phyloP scores from a whole-genome alignment of 1,140 invertebrate genomes.

The Bombus vancouverensis region DNA sequence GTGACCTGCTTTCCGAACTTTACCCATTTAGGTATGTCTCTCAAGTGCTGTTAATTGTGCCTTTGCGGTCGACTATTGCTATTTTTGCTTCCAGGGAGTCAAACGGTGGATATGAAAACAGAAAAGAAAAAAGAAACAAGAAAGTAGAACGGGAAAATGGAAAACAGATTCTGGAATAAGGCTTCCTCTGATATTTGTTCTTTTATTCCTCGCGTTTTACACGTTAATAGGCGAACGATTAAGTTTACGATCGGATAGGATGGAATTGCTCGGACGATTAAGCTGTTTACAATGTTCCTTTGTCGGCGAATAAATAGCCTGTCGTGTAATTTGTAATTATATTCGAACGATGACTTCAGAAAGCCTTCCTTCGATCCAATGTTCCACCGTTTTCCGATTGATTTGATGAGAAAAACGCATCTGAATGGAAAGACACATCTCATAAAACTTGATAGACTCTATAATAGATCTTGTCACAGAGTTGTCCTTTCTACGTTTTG shows the following conservation, averaged over 20 bases:
- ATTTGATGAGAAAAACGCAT: background rate
- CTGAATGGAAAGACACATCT: background rate
- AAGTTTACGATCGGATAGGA: background rate
- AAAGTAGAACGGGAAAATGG: background rate
- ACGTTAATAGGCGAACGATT: background rate
- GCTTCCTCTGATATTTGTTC: background rate
- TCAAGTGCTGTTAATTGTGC: background rate
- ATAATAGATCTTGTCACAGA: too few species aligned
- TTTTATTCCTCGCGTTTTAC: background rate
- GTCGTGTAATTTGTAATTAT: conserved; percentile 18
- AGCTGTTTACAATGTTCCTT: background rate
- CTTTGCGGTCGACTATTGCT: background rate
- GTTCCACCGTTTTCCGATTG: background rate
- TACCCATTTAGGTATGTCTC: background rate
- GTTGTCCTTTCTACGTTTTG: too few species aligned
- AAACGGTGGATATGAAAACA: background rate
- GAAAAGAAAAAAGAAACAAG: too few species aligned
- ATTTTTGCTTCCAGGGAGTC: background rate
- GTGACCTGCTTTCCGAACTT: conserved; percentile 4
- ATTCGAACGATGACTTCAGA: background rate
- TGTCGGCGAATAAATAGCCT: background rate
- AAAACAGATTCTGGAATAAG: background rate
- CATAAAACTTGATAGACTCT: background rate
- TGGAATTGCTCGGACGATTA: background rate
- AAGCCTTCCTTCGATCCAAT: background rate